Evolutionary conservation across 2,113 vertebrate genomes (phyloP), one percentile per base, ranked within the genome.

Genomic region (Boulengeromyrus knoepffleri): DNA sequence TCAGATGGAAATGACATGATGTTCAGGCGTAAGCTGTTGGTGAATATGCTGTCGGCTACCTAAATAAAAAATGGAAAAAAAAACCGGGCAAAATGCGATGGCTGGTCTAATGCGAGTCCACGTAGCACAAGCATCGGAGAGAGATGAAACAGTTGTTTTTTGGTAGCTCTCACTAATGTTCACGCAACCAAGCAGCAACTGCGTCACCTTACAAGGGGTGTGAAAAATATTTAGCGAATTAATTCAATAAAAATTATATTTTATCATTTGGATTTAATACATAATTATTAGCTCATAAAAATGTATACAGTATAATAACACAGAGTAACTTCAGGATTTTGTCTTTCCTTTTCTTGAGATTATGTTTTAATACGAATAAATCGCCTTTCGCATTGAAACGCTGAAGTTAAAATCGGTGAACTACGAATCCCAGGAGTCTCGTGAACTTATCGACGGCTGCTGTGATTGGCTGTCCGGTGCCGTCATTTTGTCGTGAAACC

Each of bases 381-480:
- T n/a, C 21, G 45, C 21, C 27, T 27, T 7, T n/a, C n/a, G 42
- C 50, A 4, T 31, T 53, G 49, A 6, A 47, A 87, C 31, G 85
- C 36, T 77, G 27, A 39, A 77, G 70, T 42, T 19, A 45, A 42
- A 83, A 45, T 6, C 39, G 21, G 31, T 89, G 49, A 77, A 92
- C 91, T 90, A 84, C 91, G 87, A 53, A 21, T 92, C 91, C 91
- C 85, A 88, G 12, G 27, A 46, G 58, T 56, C 5, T n/a, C 7
- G 21, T 49, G 17, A 3, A 74, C 66, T 70, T 5, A 93, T 91
- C 88, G 94, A 92, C 10, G 42, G 47, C 9, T 12, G 21, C 36
- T 89, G 0, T 89, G 87, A 95, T 94, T 95, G 95, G 95, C 42
- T 66, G 21, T 0, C 0, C 0, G 5, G 0, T 3, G 5, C 70